Evolutionary conservation across 2,888 invertebrate genomes (phyloP), one percentile per base, ranked within the genome.

Genomic region (Cylloceria caligata): DNA sequence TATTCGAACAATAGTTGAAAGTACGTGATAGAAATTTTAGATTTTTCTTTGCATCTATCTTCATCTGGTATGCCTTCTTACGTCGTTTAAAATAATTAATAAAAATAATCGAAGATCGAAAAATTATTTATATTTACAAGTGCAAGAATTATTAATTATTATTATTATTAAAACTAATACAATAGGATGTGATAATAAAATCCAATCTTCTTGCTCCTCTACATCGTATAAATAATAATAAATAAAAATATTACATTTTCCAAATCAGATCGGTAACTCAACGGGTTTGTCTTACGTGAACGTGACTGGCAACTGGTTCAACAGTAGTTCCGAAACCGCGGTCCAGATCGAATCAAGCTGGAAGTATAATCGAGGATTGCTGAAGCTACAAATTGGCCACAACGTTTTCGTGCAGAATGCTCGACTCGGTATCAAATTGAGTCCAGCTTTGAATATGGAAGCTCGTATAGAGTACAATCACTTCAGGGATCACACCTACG

Each of bases 231-330:
- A 30, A 13, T 13, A n/a, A 21, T 39, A 39, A 39, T n/a, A 27
- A 65, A 30, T 13, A 9, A n/a, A 45, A 30, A 65, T 24, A 30
- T 27, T 13, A 16, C 34, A 11, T 30, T 27, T 49, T 47, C 9
- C 2, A 42, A 49, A 60, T 47, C 60, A 89, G 87, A 96, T 99
- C 85, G 99, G 99, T 2, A 99, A 99, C 92, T 98, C 96, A 90
- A 99, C 99, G 89, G 96, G 96, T 4, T 94, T 95, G 87, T 95
- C 96, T 57, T 96, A 96, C 93, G 96, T 99, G 0, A 99, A 99
- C 92, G 95, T 99, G n/a, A 98, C 97, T 0, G 97, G 97, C n/a
- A 98, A 98, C 91, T 95, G 94, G 92, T 98, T 99, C 91, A 96
- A 96, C 86, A 95, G 95, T 62, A 97, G 97, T 87, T 91, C 94